Evolutionary conservation across 2,797 vertebrate genomes (phyloP), one percentile per base, ranked within the genome.

Genomic region (Corythornis leucogaster): DNA sequence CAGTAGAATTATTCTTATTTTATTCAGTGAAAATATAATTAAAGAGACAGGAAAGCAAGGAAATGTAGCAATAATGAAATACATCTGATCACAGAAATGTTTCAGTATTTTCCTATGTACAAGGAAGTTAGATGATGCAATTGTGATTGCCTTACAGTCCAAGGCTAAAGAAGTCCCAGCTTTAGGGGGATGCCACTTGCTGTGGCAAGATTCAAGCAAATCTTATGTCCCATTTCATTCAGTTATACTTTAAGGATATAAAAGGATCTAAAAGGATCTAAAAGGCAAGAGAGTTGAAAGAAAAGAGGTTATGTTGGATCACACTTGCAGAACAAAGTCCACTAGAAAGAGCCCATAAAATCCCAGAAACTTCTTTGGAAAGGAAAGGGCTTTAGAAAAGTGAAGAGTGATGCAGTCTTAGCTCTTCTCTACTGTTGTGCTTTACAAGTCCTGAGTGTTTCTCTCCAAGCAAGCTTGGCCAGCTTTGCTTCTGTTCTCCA

Each of bases 1-100:
- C 30, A 31, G 33, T 51, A 33, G 50, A 64, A 68, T 86, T 82
- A 35, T 84, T 93, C 83, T 86, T 82, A 35, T 88, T 93, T 90
- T 91, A 58, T 75, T 79, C 5, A 5, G 4, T 42, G n/a, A 83
- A 28, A 91, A 77, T 77, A 53, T 61, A 87, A 74, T 82, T 85
- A 87, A 80, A 87, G 68, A 74, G 33, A n/a, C 40, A 57, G 30
- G 20, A 85, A 80, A 53, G 20, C 61, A 70, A 57, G 74, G 38
- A 89, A 85, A 75, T 51, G 26, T 51, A 75, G 35, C n/a, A 62
- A 13, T 58, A 88, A 69, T 69, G 30, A 92, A 87, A 59, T 69
- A 45, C 16, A 59, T 24, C 13, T 30, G 45, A 42, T 64, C 69
- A 53, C n/a, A 75, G 54, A 85, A 87, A 42, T 38, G 24, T 78